Conservation (phyloP, 2,888 invertebrate species). For the Sipunculus nudus region DNA sequence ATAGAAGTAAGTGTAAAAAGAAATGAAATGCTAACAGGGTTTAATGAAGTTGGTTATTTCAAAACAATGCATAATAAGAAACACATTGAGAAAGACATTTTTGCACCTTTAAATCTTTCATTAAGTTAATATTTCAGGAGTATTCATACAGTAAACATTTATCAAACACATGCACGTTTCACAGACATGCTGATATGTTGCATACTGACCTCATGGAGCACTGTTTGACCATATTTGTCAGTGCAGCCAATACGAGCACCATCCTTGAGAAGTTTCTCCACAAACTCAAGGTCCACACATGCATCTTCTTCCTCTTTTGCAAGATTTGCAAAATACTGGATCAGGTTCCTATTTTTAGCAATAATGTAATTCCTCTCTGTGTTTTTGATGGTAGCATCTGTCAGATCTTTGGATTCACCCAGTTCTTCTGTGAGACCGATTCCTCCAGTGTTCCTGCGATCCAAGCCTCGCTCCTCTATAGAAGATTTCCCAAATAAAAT, state of each 20-base stretch:
- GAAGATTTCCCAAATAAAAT: no score
- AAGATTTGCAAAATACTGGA: conserved; percentile 60
- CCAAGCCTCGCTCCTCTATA: no score
- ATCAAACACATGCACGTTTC: no score
- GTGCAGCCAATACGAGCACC: conserved; percentile 60
- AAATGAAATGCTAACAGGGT: no score
- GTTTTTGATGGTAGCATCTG: not conserved
- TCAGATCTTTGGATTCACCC: not conserved
- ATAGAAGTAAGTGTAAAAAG: no score
- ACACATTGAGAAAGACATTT: no score
- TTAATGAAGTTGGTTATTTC: no score
- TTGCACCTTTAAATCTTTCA: no score
- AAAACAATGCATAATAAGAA: no score
- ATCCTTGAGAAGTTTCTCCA: conserved; percentile 49
- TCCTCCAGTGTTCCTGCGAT: conserved; percentile 1
- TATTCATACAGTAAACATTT: no score
- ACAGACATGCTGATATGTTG: no score
- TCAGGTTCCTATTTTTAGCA: conserved; percentile 50
- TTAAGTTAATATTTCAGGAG: no score
- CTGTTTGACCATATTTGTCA: conserved; percentile 61
- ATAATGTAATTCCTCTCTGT: conserved; percentile 15
- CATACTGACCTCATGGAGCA: conserved; percentile 62
- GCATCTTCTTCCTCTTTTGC: conserved; percentile 46
- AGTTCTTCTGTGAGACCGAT: not conserved
- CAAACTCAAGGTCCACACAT: conserved; percentile 56